Evolutionary conservation across 92 coral and sea anemone species (phyloP).

Genomic region (Phenganax marumi): DNA sequence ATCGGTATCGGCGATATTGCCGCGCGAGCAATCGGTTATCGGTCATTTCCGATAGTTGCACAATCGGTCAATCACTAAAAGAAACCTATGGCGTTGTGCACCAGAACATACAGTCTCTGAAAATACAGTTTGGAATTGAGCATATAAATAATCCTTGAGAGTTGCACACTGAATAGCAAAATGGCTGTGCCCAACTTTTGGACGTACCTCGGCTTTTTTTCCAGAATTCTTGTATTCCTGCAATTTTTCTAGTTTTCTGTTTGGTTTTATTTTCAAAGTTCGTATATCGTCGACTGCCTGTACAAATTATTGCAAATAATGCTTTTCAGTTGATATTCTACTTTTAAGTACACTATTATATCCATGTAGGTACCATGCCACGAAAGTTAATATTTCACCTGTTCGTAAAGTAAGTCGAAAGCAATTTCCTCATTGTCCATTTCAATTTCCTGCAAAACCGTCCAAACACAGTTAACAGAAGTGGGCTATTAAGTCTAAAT

Average conservation of each 20-base stretch:
- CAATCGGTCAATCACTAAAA: no score
- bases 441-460: slow-evolving; percentile 71
- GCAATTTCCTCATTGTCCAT: slow-evolving; percentile 78
- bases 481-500: neutral
- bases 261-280: slow-evolving; percentile 68
- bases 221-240: slow-evolving; percentile 70
- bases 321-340: neutral
- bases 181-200: neutral
- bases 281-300: slow-evolving; percentile 87
- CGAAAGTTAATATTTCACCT: slow-evolving; percentile 53
- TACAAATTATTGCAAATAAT: neutral
- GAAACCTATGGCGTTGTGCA: no score
- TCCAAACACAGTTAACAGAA: neutral
- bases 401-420: slow-evolving; percentile 71
- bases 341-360: neutral
- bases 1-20: no score
- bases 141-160: neutral
- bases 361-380: neutral
- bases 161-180: neutral
- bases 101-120: no score
- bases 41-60: no score
- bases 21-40: no score
- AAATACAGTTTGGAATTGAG: no score
- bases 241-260: slow-evolving; percentile 62
- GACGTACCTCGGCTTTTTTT: slow-evolving; percentile 74